Conservation (phyloP, 2,797 vertebrate genomes). For the Morus bassanus region DNA sequence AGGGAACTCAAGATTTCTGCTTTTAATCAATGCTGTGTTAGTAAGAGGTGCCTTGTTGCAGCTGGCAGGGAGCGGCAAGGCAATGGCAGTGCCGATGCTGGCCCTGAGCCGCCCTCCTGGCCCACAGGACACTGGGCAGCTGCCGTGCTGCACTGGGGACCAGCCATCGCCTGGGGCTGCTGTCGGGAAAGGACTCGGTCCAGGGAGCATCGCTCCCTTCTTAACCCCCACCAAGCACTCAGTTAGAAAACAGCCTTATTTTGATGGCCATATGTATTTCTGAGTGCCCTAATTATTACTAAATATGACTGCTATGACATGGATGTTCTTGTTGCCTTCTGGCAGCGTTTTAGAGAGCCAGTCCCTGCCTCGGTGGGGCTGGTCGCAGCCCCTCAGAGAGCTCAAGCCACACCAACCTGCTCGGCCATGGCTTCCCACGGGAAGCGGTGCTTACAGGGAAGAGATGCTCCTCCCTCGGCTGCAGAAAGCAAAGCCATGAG, state of each 20-base stretch:
- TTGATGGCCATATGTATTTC: fast-evolving
- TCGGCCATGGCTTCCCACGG: background rate
- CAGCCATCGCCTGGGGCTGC: background rate
- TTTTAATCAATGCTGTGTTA: background rate
- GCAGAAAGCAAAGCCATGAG: background rate
- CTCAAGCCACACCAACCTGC: background rate
- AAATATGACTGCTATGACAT: background rate
- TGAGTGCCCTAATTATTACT: background rate
- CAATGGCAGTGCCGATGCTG: fast-evolving
- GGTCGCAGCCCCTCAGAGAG: background rate
- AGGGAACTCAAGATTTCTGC: background rate
- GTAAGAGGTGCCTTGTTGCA: background rate
- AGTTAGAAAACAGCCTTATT: background rate
- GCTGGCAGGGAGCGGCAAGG: background rate
- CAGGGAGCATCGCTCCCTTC: background rate
- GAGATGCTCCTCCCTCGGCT: background rate
- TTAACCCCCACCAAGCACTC: background rate
- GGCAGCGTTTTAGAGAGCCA: background rate
- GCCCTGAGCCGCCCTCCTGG: background rate
- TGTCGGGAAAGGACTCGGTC: fast-evolving
- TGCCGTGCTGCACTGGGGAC: background rate
- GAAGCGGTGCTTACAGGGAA: background rate
- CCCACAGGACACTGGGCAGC: background rate
- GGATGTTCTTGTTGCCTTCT: background rate
- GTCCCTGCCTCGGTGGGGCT: background rate